These are phyloP conservation scores for Hemicordylus capensis DNA, from an alignment of 2,113 vertebrate genomes.

Conservation along the genomic window DNA sequence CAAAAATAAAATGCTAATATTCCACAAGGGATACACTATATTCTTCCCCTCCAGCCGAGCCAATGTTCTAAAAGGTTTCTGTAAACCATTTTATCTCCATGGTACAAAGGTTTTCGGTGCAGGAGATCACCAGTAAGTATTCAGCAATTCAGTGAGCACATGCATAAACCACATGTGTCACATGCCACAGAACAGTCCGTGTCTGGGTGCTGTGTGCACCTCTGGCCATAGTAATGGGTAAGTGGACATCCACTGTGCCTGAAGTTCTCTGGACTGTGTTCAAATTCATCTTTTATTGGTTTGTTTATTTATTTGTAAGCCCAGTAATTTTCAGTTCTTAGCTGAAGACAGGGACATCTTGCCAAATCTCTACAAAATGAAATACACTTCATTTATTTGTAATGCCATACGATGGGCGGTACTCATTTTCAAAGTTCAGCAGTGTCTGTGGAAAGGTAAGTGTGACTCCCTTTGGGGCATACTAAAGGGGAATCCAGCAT, in stretches of 20 bases:
- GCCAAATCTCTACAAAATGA: background rate
- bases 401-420: background rate
- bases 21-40: background rate
- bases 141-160: no score
- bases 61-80: background rate
- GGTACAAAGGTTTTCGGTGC: background rate
- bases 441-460: background rate
- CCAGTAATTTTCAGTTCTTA: conserved; percentile 23
- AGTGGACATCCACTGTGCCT: background rate
- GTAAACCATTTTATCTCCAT: no score
- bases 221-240: background rate
- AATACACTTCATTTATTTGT: background rate
- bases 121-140: background rate
- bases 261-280: background rate
- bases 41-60: background rate
- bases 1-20: background rate
- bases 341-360: conserved; percentile 31
- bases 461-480: background rate
- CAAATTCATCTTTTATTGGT: background rate
- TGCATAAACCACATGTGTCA: background rate
- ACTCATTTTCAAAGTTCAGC: background rate
- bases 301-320: conserved; percentile 8
- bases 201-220: background rate
- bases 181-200: background rate
- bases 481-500: background rate